These are phyloP conservation scores for Bradypodion ventrale DNA, from an alignment of 2,797 vertebrate species.

Conservation along the genomic window DNA sequence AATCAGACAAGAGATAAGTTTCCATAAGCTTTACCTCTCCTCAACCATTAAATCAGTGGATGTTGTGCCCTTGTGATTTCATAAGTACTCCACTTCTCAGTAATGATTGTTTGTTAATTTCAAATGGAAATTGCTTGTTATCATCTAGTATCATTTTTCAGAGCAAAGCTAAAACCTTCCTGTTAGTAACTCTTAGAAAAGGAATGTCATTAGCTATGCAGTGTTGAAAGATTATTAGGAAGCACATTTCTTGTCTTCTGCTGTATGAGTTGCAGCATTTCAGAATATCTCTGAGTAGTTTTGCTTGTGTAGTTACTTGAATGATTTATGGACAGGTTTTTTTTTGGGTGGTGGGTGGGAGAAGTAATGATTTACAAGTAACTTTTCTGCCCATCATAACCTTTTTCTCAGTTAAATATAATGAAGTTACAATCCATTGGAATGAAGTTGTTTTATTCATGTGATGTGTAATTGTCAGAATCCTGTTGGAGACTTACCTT, in stretches of 20 bases:
- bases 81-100: conserved; percentile 67
- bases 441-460: too few relatives aligned
- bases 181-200: conserved; percentile 1
- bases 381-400: too few relatives aligned
- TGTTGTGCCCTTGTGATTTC: conserved; percentile 70
- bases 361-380: too few relatives aligned
- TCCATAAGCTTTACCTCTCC: conserved; percentile 71
- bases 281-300: neutral
- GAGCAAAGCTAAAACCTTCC: neutral
- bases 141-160: conserved; percentile 3
- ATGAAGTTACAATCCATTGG: too few relatives aligned
- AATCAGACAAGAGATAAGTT: conserved; percentile 66
- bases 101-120: conserved; percentile 66
- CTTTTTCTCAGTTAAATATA: too few relatives aligned
- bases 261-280: neutral
- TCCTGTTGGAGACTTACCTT: too few relatives aligned
- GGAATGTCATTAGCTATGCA: neutral
- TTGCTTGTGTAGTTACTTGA: neutral
- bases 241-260: neutral
- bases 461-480: too few relatives aligned
- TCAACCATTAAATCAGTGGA: conserved; percentile 73
- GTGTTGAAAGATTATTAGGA: neutral
- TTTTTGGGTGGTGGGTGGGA: too few relatives aligned
- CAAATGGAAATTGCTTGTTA: conserved; percentile 53
- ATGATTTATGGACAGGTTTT: too few relatives aligned